Conservation (phyloP, 2,113 vertebrate species). For the Coregonus clupeaformis region DNA sequence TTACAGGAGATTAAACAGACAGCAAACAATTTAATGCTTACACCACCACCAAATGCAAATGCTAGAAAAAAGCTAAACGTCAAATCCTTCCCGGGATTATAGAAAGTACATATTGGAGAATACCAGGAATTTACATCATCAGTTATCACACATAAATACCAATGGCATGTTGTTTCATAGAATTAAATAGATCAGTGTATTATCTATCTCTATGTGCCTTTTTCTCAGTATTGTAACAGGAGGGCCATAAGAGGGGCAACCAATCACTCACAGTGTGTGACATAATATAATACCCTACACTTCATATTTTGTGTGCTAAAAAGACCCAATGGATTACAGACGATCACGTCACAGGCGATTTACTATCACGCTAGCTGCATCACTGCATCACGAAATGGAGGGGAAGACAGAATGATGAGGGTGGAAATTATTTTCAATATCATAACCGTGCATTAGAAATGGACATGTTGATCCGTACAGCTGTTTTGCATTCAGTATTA, state of each 20-base stretch:
- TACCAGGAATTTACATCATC: background rate
- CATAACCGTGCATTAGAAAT: slow-evolving; percentile 43
- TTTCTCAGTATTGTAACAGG: background rate
- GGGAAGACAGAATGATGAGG: slow-evolving; percentile 21
- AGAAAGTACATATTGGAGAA: background rate
- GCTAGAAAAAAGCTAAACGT: background rate
- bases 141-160: background rate
- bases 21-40: background rate
- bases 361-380: slow-evolving; percentile 9
- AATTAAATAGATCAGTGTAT: no score
- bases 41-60: background rate
- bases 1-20: background rate
- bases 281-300: slow-evolving; percentile 9
- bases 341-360: slow-evolving; percentile 33
- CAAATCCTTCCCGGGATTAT: background rate
- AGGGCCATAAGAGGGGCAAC: background rate
- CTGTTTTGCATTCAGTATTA: slow-evolving; percentile 77
- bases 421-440: slow-evolving; percentile 34
- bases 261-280: background rate
- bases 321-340: slow-evolving; percentile 19
- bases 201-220: background rate
- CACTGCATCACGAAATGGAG: background rate
- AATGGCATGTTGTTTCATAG: background rate
- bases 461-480: slow-evolving; percentile 67
- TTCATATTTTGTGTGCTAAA: slow-evolving; percentile 10